A percentile compares a stretch with the other conserved stretches of the same genome.
phyloP scores from a whole-genome alignment of 2,113 vertebrate genomes.

The Mus spicilegus region DNA sequence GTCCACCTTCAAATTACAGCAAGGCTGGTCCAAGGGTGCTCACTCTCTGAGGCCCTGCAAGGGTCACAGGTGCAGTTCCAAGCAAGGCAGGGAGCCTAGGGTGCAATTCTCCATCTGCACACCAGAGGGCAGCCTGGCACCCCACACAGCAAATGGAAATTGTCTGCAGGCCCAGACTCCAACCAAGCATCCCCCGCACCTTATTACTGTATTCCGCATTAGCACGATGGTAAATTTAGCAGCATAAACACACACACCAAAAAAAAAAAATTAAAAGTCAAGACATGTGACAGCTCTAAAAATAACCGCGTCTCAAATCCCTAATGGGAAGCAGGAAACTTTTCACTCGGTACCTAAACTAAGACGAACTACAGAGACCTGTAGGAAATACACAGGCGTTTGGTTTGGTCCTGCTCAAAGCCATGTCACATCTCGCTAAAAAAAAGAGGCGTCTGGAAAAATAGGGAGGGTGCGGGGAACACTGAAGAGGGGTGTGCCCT shows the following conservation, averaged over 20 bases:
- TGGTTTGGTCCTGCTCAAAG: neutral
- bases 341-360: slow-evolving; percentile 59
- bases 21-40: neutral
- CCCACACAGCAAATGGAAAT: slow-evolving; percentile 44
- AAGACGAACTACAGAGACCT: slow-evolving; percentile 20
- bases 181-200: slow-evolving; percentile 7
- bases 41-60: neutral
- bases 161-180: neutral
- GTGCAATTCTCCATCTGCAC: slow-evolving; percentile 15
- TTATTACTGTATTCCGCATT: slow-evolving; percentile 69
- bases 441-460: neutral
- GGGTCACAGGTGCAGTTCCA: neutral
- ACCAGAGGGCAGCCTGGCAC: slow-evolving; percentile 65
- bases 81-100: too few species aligned
- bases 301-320: slow-evolving; percentile 73
- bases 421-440: neutral
- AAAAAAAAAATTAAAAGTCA: slow-evolving; percentile 50
- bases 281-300: slow-evolving; percentile 75
- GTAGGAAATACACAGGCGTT: neutral
- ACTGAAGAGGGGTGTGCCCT: fast-evolving
- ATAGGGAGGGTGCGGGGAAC: too few species aligned
- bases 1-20: neutral
- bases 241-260: slow-evolving; percentile 70
- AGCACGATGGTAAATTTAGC: slow-evolving; percentile 77
- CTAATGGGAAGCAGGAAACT: slow-evolving; percentile 55